These are phyloP conservation scores for Enteromius fasciolatus DNA, from an alignment of 2,797 vertebrate species.

Conservation along the genomic window DNA sequence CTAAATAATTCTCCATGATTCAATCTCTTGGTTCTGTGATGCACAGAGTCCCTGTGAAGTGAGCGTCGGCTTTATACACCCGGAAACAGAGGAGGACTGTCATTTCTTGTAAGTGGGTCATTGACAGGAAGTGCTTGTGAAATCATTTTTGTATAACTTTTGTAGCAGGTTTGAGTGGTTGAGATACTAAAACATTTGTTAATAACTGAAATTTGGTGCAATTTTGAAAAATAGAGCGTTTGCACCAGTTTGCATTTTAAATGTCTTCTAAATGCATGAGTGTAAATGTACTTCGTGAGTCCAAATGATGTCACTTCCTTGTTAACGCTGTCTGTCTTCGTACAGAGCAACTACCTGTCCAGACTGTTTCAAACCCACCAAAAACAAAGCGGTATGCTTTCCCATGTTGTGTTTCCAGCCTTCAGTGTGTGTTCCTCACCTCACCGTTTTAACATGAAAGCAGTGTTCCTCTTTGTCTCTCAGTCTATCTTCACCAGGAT, in stretches of 20 bases:
- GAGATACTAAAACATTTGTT: background rate
- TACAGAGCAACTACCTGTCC: conserved; percentile 83
- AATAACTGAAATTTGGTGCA: no score
- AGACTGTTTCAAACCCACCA: conserved; percentile 91
- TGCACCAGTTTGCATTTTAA: background rate
- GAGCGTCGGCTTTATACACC: conserved; percentile 88
- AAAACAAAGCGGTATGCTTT: conserved; percentile 90
- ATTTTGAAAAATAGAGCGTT: no score
- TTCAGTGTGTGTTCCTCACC: background rate
- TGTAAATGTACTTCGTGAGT: background rate
- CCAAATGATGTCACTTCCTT: background rate
- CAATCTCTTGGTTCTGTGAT: conserved; percentile 45
- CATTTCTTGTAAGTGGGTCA: conserved; percentile 90
- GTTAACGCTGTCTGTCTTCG: conserved; percentile 16
- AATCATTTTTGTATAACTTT: background rate
- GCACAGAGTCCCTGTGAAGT: conserved; percentile 91
- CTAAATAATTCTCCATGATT: background rate
- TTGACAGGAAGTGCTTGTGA: background rate
- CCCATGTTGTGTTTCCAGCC: background rate
- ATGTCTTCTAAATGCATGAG: background rate
- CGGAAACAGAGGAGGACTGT: conserved; percentile 90
- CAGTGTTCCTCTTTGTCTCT: conserved; percentile 21
- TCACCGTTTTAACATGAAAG: background rate
- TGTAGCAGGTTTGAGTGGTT: background rate
- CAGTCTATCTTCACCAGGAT: conserved; percentile 97